Conservation (phyloP, 2,113 vertebrate species). For the Otis tarda region DNA sequence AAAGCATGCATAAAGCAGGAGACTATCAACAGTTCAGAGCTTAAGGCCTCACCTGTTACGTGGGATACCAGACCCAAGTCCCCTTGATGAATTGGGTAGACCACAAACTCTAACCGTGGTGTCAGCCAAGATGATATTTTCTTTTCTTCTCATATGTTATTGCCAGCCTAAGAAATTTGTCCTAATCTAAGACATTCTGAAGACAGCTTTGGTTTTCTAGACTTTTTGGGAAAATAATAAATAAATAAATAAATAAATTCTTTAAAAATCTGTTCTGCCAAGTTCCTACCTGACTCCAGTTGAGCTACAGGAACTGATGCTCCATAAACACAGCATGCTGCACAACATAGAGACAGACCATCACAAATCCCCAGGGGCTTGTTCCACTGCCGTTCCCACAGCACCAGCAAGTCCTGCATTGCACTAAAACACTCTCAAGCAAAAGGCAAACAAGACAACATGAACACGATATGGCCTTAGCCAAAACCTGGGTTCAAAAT, state of each 20-base stretch:
- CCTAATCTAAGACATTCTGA: background rate
- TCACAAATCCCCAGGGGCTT: background rate
- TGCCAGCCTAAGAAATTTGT: background rate
- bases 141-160: background rate
- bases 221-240: background rate
- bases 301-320: background rate
- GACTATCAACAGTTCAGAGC: background rate
- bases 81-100: background rate
- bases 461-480: background rate
- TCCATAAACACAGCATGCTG: background rate
- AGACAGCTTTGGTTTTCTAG: background rate
- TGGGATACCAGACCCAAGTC: background rate
- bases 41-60: background rate
- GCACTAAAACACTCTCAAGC: background rate
- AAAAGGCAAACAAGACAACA: background rate
- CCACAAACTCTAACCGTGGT: background rate
- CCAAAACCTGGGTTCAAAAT: background rate
- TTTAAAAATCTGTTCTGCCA: background rate
- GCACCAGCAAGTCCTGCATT: background rate
- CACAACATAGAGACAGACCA: background rate
- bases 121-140: background rate
- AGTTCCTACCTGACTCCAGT: background rate
- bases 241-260: too few relatives aligned
- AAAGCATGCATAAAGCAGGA: background rate
- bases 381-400: background rate